A percentile compares a stretch with the other conserved stretches of the same genome.
These are phyloP conservation scores for Synaphobranchus kaupii DNA, from an alignment of 2,797 vertebrate genomes.

Conservation along the genomic window DNA sequence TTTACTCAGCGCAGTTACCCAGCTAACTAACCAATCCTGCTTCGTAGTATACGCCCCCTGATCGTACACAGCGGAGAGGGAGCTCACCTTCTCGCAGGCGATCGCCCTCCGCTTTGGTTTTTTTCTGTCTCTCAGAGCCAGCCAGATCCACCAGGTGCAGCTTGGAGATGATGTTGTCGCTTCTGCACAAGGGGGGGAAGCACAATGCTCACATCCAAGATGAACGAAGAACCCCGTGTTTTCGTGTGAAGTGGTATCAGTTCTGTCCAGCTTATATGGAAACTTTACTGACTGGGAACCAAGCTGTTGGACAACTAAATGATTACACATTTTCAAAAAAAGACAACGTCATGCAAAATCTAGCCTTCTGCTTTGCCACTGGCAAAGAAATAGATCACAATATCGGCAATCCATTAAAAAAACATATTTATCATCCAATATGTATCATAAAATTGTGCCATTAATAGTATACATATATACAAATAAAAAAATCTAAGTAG, in stretches of 20 bases:
- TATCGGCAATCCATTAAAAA: too few species aligned
- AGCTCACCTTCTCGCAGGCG: slow-evolving; percentile 89
- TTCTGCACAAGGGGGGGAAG: slow-evolving; percentile 64
- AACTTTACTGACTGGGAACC: neutral
- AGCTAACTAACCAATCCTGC: too few species aligned
- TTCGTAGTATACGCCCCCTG: too few species aligned
- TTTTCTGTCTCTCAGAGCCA: slow-evolving; percentile 96
- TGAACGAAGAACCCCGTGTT: neutral
- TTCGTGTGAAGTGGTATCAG: neutral
- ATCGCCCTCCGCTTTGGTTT: slow-evolving; percentile 95
- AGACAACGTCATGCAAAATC: neutral
- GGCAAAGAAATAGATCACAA: neutral
- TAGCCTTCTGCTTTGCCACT: neutral
- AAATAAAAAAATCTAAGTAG: too few species aligned
- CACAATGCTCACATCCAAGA: neutral
- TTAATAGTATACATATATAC: too few species aligned
- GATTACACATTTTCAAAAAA: neutral
- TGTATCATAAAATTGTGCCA: too few species aligned
- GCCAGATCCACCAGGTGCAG: slow-evolving; percentile 94
- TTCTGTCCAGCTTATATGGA: neutral
- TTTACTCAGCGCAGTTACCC: too few species aligned
- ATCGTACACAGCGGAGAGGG: neutral
- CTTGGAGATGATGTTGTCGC: slow-evolving; percentile 81
- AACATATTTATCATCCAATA: too few species aligned
- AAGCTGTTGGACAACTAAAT: neutral